A percentile compares a stretch with the other conserved stretches of the same genome.
Conservation (phyloP, 1,140 invertebrate genomes). For the Marisa cornuarietis region DNA sequence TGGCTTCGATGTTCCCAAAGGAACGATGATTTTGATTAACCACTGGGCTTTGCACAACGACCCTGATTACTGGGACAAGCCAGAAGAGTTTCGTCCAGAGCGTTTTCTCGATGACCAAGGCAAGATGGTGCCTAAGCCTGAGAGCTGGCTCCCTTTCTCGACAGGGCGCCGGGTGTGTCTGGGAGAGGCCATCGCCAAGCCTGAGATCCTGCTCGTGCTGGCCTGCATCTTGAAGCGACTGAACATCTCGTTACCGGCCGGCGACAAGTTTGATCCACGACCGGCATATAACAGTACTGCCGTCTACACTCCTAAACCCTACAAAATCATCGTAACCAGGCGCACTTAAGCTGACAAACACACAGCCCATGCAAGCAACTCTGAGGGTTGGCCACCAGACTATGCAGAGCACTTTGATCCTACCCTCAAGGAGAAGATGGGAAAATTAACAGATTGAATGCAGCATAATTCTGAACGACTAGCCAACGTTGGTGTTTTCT, state of each 20-base stretch:
- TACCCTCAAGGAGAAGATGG: too few species aligned
- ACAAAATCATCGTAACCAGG: neutral
- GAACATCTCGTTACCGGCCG: constrained; percentile 8
- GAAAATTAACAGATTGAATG: too few species aligned
- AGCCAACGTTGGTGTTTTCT: too few species aligned
- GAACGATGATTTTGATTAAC: constrained; percentile 86
- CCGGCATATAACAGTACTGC: neutral
- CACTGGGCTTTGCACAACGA: constrained; percentile 80
- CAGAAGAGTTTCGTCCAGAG: constrained; percentile 80
- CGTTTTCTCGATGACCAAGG: constrained; percentile 53
- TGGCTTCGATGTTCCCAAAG: constrained; percentile 73
- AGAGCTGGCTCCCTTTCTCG: constrained; percentile 38
- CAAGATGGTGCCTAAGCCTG: constrained; percentile 34
- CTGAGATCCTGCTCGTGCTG: constrained; percentile 50
- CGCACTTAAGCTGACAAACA: neutral
- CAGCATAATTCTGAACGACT: too few species aligned
- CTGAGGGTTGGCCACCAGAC: too few species aligned
- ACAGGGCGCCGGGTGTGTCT: constrained; percentile 77
- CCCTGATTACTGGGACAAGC: constrained; percentile 76
- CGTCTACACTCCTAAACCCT: neutral
- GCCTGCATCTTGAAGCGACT: constrained; percentile 27
- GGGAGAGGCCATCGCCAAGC: constrained; percentile 79
- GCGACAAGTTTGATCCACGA: neutral
- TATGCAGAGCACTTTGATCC: too few species aligned
- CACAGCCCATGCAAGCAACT: too few species aligned